Percentiles rank a stretch among this genome's conserved stretches.
Conservation (phyloP, 2,888 invertebrate species). For the Ecliptopera silaceata region DNA sequence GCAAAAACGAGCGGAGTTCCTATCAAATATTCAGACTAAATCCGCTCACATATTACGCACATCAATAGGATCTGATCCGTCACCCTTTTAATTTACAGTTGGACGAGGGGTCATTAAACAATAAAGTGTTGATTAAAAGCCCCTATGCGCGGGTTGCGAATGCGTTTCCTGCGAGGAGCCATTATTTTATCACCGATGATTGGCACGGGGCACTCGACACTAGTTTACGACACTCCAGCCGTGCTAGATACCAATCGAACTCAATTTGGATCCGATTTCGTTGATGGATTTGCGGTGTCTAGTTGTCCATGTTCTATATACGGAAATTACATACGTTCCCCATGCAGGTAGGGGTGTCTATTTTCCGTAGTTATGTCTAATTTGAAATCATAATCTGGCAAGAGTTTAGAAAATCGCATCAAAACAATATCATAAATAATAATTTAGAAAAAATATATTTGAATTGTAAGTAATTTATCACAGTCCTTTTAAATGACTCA, state of each 20-base stretch:
- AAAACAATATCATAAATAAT: too few relatives aligned
- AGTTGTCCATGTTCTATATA: too few relatives aligned
- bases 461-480: too few relatives aligned
- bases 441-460: too few relatives aligned
- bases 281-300: slow-evolving; percentile 17
- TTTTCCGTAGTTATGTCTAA: too few relatives aligned
- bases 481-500: too few relatives aligned
- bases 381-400: too few relatives aligned
- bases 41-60: slow-evolving; percentile 75
- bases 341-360: too few relatives aligned
- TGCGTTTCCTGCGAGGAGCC: slow-evolving; percentile 76
- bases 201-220: slow-evolving; percentile 61
- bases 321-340: too few relatives aligned
- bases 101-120: slow-evolving; percentile 82
- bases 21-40: slow-evolving; percentile 72
- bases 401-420: too few relatives aligned
- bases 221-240: slow-evolving; percentile 24
- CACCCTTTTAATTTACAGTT: slow-evolving; percentile 82
- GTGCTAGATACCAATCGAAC: slow-evolving; percentile 27
- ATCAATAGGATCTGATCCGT: slow-evolving; percentile 80
- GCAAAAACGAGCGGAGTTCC: slow-evolving; percentile 25
- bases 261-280: slow-evolving; percentile 29
- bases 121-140: slow-evolving; percentile 84
- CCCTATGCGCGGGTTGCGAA: slow-evolving; percentile 80
- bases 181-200: slow-evolving; percentile 82